phyloP scores from a whole-genome alignment of 2,113 vertebrate species.

The Eleginops maclovinus region DNA sequence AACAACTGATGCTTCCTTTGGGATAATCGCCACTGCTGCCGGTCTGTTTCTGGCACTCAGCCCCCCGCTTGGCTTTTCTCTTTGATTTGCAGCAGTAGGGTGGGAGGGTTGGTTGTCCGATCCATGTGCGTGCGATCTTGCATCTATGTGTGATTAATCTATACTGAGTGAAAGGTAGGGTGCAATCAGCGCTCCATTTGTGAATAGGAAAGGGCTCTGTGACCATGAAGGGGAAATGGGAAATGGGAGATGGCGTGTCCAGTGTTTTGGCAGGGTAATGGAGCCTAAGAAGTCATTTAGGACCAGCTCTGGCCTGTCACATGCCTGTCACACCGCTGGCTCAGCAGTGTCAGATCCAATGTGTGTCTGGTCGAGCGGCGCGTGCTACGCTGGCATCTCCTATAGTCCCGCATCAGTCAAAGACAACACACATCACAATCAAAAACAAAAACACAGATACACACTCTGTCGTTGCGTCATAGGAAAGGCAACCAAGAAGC shows the following conservation, averaged over 20 bases:
- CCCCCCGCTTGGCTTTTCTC: constrained; percentile 28
- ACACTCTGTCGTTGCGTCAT: constrained; percentile 30
- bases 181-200: constrained; percentile 77
- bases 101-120: constrained; percentile 18
- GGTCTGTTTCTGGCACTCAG: constrained; percentile 55
- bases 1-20: constrained; percentile 68
- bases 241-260: constrained; percentile 77
- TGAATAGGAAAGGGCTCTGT: constrained; percentile 70
- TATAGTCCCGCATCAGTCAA: constrained; percentile 74
- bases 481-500: constrained; percentile 36
- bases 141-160: constrained; percentile 76
- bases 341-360: constrained; percentile 77
- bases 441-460: constrained; percentile 22
- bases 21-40: constrained; percentile 72
- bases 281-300: constrained; percentile 82
- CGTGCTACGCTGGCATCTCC: constrained; percentile 62
- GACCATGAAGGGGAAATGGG: constrained; percentile 81
- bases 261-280: constrained; percentile 83
- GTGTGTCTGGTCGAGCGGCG: constrained; percentile 66
- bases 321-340: constrained; percentile 80
- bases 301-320: constrained; percentile 75
- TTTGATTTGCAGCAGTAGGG: constrained; percentile 56
- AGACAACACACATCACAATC: constrained; percentile 72
- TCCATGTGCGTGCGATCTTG: constrained; percentile 52
- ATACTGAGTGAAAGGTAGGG: constrained; percentile 66